Percentiles rank a stretch among this genome's conserved stretches.
These are phyloP conservation scores for Cardinalis cardinalis DNA, from an alignment of 2,113 vertebrate genomes.

Conservation along the genomic window DNA sequence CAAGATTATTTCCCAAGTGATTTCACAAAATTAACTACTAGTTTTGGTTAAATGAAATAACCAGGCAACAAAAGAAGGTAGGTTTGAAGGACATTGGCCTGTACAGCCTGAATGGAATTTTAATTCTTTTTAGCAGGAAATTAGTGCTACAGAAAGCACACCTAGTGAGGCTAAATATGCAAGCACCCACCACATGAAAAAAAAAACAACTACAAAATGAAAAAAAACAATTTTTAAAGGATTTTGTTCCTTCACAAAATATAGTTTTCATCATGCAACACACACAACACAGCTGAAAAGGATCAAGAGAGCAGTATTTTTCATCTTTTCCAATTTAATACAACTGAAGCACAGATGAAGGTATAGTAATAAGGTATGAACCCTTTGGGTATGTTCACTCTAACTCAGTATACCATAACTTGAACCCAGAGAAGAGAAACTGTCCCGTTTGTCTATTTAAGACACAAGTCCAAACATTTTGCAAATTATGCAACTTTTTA, in stretches of 20 bases:
- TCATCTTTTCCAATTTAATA: not conserved
- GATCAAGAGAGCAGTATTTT: not conserved
- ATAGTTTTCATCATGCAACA: not conserved
- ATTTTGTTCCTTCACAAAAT: not conserved
- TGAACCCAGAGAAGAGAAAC: not conserved
- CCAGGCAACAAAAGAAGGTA: not conserved
- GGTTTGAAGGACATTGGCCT: not conserved
- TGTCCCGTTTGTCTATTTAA: not conserved
- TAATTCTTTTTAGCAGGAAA: not conserved
- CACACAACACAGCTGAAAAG: not conserved
- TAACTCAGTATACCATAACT: not conserved
- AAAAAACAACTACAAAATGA: not conserved
- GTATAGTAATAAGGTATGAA: not conserved
- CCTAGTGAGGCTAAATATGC: not conserved
- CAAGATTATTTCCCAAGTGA: not conserved
- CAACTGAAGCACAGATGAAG: not conserved
- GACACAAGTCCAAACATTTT: rapidly evolving
- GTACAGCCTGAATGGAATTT: not conserved
- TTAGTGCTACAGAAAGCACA: not conserved
- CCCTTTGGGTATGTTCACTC: not conserved
- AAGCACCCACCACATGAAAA: not conserved
- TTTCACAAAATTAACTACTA: not conserved
- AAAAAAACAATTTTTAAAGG: not conserved
- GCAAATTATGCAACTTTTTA: not conserved
- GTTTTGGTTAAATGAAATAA: not conserved